Percentiles rank a stretch among this genome's conserved stretches.
These are phyloP conservation scores for Micromys minutus DNA, from an alignment of 2,113 vertebrate genomes.

Conservation along the genomic window DNA sequence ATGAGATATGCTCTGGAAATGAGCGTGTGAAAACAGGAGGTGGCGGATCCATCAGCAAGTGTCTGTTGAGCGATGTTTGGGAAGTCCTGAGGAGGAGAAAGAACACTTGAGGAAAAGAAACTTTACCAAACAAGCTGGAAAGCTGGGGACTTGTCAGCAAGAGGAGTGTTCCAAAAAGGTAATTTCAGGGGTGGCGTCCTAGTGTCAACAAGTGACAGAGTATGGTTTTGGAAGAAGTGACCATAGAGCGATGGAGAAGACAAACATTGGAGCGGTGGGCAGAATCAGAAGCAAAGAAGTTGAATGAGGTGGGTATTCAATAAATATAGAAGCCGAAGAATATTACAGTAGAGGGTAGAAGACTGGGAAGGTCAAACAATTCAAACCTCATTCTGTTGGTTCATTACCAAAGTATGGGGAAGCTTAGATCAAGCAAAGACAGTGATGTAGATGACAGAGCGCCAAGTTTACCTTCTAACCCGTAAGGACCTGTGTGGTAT, in stretches of 20 bases:
- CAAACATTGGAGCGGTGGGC: neutral
- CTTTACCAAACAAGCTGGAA: conserved; percentile 17
- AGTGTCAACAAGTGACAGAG: conserved; percentile 37
- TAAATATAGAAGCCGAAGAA: neutral
- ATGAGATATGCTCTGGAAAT: neutral
- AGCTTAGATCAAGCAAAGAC: neutral
- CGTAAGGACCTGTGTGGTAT: no score
- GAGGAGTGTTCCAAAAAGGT: neutral
- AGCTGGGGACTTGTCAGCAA: neutral
- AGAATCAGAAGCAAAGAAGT: neutral
- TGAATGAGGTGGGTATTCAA: neutral
- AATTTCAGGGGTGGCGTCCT: conserved; percentile 24
- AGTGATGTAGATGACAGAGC: neutral
- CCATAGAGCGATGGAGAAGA: neutral
- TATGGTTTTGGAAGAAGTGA: conserved; percentile 1
- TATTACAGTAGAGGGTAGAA: neutral
- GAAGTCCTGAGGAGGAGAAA: conserved; percentile 27
- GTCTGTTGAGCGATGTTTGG: neutral
- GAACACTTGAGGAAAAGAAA: neutral
- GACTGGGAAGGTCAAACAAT: neutral
- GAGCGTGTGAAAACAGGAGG: conserved; percentile 31
- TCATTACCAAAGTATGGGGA: neutral
- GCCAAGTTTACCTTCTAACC: neutral
- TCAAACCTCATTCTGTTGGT: neutral
- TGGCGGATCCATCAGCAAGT: neutral